These are phyloP conservation scores for Panopea generosa DNA, from an alignment of 2,888 invertebrate species.

Conservation along the genomic window DNA sequence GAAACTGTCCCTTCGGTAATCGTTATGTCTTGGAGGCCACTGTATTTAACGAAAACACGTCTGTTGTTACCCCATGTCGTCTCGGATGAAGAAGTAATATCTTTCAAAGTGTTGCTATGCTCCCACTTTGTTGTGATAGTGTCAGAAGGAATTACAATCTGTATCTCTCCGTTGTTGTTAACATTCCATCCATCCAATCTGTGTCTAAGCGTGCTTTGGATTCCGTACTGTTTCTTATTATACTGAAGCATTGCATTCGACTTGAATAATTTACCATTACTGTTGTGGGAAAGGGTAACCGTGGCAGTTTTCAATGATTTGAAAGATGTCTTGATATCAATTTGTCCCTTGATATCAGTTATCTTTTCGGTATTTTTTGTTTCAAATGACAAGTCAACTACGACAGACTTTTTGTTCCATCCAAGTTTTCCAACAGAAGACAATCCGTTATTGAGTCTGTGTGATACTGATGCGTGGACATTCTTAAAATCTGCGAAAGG, in stretches of 20 bases:
- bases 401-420: constrained; percentile 57
- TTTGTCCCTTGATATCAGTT: constrained; percentile 61
- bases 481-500: constrained; percentile 66
- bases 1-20: constrained; percentile 39
- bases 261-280: constrained; percentile 50
- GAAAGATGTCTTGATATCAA: constrained; percentile 66
- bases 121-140: constrained; percentile 65
- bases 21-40: constrained; percentile 58
- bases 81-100: constrained; percentile 56
- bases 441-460: constrained; percentile 53
- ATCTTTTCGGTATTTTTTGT: constrained; percentile 52
- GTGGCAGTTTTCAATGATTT: constrained; percentile 37
- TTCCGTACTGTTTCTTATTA: constrained; percentile 54
- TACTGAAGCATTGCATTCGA: constrained; percentile 34
- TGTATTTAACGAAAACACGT: constrained; percentile 47
- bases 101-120: constrained; percentile 59
- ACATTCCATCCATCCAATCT: constrained; percentile 51
- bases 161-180: constrained; percentile 67
- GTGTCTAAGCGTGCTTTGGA: constrained; percentile 64
- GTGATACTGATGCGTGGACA: constrained; percentile 56
- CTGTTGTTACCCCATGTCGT: constrained; percentile 56
- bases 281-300: constrained; percentile 52
- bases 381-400: constrained; percentile 56
- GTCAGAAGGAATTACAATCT: constrained; percentile 60
- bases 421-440: constrained; percentile 53